Conservation (phyloP, 2,113 vertebrate genomes). For the Xiphophorus maculatus region DNA sequence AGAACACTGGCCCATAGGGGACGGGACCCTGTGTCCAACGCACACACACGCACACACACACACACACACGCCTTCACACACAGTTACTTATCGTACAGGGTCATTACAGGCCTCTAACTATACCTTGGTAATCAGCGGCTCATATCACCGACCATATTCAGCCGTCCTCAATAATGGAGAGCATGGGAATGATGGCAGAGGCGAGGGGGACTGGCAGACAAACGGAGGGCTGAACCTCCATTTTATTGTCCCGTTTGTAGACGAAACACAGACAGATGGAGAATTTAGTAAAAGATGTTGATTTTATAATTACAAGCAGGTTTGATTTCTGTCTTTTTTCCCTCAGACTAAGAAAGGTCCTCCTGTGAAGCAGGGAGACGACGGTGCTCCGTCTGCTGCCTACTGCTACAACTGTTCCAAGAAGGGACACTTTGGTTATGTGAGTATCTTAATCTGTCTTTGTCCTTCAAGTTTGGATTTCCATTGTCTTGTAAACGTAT, state of each 20-base stretch:
- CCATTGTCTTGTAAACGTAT: too few relatives aligned
- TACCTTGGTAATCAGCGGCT: conserved; percentile 74
- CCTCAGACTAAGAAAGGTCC: conserved; percentile 63
- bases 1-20: conserved; percentile 77
- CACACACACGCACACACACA: conserved; percentile 61
- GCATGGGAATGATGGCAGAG: conserved; percentile 61
- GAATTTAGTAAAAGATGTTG: not conserved
- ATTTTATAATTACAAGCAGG: conserved; percentile 4
- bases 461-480: not conserved
- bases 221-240: conserved; percentile 21
- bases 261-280: not conserved
- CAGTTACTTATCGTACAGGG: conserved; percentile 75
- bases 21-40: conserved; percentile 63
- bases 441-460: conserved; percentile 55
- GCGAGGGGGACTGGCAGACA: conserved; percentile 20
- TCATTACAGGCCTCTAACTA: conserved; percentile 81
- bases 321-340: conserved; percentile 8
- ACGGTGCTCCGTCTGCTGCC: conserved; percentile 33
- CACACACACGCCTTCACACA: conserved; percentile 51
- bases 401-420: conserved; percentile 83
- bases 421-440: conserved; percentile 79
- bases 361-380: conserved; percentile 15
- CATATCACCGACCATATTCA: conserved; percentile 72
- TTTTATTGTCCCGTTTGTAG: conserved; percentile 3
- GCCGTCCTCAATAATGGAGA: conserved; percentile 45